phyloP scores from a whole-genome alignment of 2,888 invertebrate species.

The Adelognathus sp. region DNA sequence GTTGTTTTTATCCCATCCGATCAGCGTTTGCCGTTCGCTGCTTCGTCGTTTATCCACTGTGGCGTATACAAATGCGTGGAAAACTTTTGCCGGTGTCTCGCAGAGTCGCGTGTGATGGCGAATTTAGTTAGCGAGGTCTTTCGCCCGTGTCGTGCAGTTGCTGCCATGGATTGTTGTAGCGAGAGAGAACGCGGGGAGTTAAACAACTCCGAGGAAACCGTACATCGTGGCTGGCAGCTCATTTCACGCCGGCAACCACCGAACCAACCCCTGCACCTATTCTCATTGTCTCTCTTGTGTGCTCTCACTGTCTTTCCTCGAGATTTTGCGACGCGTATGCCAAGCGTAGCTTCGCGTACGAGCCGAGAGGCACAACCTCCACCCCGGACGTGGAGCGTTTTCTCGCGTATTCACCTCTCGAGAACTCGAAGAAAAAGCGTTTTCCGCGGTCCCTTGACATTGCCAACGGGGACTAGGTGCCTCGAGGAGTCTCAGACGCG shows the following conservation, averaged over 20 bases:
- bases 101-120: conserved; percentile 12
- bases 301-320: conserved; percentile 52
- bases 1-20: neutral
- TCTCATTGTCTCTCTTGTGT: conserved; percentile 40
- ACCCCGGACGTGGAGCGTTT: neutral
- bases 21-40: neutral
- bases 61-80: conserved; percentile 8
- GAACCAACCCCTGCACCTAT: conserved; percentile 57
- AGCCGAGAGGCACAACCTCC: too few relatives aligned
- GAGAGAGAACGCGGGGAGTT: conserved; percentile 62
- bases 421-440: conserved; percentile 49
- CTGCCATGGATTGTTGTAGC: neutral
- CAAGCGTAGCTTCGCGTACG: conserved; percentile 35
- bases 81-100: conserved; percentile 15
- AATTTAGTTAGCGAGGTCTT: conserved; percentile 34
- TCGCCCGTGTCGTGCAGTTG: conserved; percentile 38
- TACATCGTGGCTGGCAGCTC: conserved; percentile 74
- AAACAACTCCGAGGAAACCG: conserved; percentile 69
- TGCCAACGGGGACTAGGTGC: conserved; percentile 29
- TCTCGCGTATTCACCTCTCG: conserved; percentile 13
- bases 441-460: conserved; percentile 53
- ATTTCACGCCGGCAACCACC: conserved; percentile 73
- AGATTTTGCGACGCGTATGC: conserved; percentile 48
- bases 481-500: conserved; percentile 34
- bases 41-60: neutral